Conservation (phyloP, 2,797 vertebrate genomes). For the Stomatorhinus walkeri region DNA sequence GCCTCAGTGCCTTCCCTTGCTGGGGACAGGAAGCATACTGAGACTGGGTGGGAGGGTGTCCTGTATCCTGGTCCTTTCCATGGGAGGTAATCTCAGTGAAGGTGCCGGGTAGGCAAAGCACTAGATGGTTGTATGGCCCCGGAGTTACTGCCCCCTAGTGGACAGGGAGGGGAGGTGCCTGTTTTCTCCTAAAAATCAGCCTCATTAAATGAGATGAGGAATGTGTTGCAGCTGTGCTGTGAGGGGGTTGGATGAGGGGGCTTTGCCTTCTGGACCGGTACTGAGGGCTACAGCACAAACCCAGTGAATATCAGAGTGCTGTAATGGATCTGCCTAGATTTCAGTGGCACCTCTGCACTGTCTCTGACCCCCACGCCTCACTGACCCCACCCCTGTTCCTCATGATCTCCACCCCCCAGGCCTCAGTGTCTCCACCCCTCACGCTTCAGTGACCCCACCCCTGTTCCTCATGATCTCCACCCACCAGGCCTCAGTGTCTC, state of each 20-base stretch:
- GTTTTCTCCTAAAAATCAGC: not conserved
- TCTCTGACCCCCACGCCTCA: not conserved
- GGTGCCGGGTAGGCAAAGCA: not conserved
- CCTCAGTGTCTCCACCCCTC: not conserved
- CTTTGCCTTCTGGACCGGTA: not conserved
- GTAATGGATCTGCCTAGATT: not conserved
- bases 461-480: not conserved
- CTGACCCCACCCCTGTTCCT: not conserved
- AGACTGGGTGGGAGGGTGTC: not conserved
- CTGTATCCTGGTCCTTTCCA: not conserved
- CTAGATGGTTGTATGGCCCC: not conserved
- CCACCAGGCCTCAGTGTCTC: no score
- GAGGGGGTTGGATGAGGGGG: not conserved
- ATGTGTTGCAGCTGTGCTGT: not conserved
- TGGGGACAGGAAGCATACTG: conserved; percentile 4
- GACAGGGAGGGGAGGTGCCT: not conserved
- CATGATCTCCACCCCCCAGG: no score
- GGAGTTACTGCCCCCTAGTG: not conserved
- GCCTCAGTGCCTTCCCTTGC: not conserved
- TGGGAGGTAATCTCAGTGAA: not conserved
- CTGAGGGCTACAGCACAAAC: not conserved
- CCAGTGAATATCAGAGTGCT: not conserved
- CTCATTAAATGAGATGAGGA: not conserved
- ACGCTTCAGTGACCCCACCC: not conserved
- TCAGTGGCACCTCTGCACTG: not conserved